Conservation (phyloP, 2,113 vertebrate genomes). For the Colistium nudipinnis region DNA sequence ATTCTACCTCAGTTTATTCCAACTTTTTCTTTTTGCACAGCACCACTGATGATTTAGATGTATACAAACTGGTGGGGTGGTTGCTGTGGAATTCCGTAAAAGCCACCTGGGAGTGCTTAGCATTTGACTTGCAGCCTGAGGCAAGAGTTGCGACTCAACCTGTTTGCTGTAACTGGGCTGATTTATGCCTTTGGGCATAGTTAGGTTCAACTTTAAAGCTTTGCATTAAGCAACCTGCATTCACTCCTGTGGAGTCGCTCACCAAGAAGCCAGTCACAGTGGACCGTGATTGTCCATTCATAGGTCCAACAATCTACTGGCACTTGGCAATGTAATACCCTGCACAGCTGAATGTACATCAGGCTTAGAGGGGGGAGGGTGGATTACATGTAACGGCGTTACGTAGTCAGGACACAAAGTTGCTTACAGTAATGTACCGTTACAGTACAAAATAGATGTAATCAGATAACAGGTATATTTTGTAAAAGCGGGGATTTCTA, state of each 20-base stretch:
- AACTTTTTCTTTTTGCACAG: background rate
- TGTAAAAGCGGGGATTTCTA: too few species aligned
- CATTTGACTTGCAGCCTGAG: slow-evolving; percentile 20
- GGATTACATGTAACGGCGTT: too few species aligned
- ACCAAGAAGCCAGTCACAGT: slow-evolving; percentile 41
- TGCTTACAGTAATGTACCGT: too few species aligned
- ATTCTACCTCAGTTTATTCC: background rate
- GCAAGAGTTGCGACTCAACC: slow-evolving; percentile 33
- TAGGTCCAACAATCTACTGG: slow-evolving; percentile 21
- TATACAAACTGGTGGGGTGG: background rate
- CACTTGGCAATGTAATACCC: slow-evolving; percentile 55
- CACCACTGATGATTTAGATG: background rate
- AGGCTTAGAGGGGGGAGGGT: too few species aligned
- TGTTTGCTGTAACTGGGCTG: slow-evolving; percentile 29
- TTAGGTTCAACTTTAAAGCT: slow-evolving; percentile 15
- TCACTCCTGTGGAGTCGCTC: slow-evolving; percentile 6
- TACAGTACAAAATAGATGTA: too few species aligned
- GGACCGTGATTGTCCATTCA: slow-evolving; percentile 70
- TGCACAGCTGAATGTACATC: slow-evolving; percentile 52
- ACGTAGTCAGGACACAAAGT: too few species aligned
- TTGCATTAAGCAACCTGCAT: slow-evolving; percentile 31
- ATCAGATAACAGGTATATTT: too few species aligned
- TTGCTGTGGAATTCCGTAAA: background rate
- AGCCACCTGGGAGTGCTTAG: slow-evolving; percentile 12
- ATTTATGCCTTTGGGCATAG: background rate